Percentiles rank a stretch among this genome's conserved stretches.
These are phyloP conservation scores for Clepsis dumicolana DNA, from an alignment of 2,888 invertebrate species.

Conservation along the genomic window DNA sequence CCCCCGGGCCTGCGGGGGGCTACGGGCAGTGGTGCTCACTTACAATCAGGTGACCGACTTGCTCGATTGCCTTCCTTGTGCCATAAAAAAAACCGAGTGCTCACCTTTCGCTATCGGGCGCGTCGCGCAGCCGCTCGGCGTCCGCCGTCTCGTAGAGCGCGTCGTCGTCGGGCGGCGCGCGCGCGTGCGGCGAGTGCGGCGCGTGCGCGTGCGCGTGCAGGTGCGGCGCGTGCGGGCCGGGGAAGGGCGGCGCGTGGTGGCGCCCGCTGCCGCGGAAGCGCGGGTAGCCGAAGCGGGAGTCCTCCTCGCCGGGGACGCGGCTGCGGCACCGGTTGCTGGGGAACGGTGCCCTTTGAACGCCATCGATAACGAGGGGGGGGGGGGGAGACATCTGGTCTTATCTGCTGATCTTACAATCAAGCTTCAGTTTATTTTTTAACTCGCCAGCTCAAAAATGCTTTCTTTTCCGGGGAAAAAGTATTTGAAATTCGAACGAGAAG, in stretches of 20 bases:
- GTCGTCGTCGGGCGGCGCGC: slow-evolving; percentile 89
- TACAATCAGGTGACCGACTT: no score
- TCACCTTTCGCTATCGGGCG: slow-evolving; percentile 96
- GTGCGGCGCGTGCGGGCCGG: slow-evolving; percentile 63
- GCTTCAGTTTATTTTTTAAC: no score
- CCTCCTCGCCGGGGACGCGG: slow-evolving; percentile 86
- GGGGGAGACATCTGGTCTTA: no score
- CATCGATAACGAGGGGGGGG: no score
- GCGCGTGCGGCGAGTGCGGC: slow-evolving; percentile 74
- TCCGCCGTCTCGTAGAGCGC: slow-evolving; percentile 95
- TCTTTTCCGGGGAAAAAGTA: no score
- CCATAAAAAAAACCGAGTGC: slow-evolving; percentile 54
- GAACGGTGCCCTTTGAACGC: neutral
- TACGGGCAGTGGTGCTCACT: no score
- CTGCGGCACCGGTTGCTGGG: slow-evolving; percentile 86
- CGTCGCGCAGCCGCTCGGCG: slow-evolving; percentile 90
- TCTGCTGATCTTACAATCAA: no score
- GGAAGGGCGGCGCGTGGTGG: slow-evolving; percentile 73
- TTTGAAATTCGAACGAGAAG: no score
- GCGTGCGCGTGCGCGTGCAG: slow-evolving; percentile 71
- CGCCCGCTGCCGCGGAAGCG: slow-evolving; percentile 85
- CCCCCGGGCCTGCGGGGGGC: no score
- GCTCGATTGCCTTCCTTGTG: no score
- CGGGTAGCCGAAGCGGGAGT: slow-evolving; percentile 91
- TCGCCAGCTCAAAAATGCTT: no score